Evolutionary conservation across 2,888 invertebrate species (phyloP).

Genomic region (Ophion costatus): DNA sequence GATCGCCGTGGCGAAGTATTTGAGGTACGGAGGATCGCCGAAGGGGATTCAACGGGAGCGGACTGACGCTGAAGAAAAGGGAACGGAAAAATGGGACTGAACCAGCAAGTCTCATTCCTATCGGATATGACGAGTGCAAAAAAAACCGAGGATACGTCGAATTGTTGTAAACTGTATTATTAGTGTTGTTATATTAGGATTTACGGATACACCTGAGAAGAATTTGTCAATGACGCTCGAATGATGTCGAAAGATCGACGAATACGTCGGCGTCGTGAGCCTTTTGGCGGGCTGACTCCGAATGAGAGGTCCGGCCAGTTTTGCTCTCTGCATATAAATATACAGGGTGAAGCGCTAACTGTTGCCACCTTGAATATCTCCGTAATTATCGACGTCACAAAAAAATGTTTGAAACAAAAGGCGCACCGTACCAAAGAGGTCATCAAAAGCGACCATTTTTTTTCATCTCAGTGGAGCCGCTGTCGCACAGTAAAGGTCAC

Average conservation of each 20-base stretch:
- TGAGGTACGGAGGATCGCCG: constrained; percentile 1
- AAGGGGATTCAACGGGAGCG: not conserved
- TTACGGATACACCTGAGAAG: not conserved
- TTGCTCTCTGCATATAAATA: not conserved
- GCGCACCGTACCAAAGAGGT: too few relatives aligned
- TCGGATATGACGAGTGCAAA: constrained; percentile 33
- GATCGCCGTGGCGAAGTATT: not conserved
- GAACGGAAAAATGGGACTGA: not conserved
- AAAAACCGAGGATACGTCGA: constrained; percentile 48
- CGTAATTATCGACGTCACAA: too few relatives aligned
- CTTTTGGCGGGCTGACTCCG: not conserved
- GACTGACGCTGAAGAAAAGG: not conserved
- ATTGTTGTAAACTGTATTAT: constrained; percentile 41
- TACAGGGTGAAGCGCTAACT: too few relatives aligned
- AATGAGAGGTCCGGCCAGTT: not conserved
- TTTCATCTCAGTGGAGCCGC: too few relatives aligned
- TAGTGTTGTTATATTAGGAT: constrained; percentile 33
- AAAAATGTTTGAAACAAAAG: too few relatives aligned
- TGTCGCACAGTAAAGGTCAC: too few relatives aligned
- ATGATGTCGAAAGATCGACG: not conserved
- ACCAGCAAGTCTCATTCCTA: constrained; percentile 20
- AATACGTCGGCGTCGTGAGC: not conserved
- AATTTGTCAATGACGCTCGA: not conserved
- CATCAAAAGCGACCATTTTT: too few relatives aligned
- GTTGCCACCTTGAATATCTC: too few relatives aligned